Evolutionary conservation across 2,113 vertebrate genomes (phyloP).

Genomic region (human): GRCh38 chr2:158478501-158479000

Average conservation of each 20-base stretch:
- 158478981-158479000: not conserved
- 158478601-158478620: not conserved
- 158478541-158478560: slow-evolving; percentile 5
- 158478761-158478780: not conserved
- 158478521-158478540: not conserved
- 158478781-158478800: not conserved
- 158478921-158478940: not conserved
- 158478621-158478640: slow-evolving; percentile 8
- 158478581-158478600: slow-evolving; percentile 28
- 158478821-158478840: not conserved
- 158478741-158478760: slow-evolving; percentile 41
- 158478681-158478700: slow-evolving; percentile 17
- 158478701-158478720: not conserved
- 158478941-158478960: not conserved
- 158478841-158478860: slow-evolving; percentile 45
- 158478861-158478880: not conserved
- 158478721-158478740: slow-evolving; percentile 36
- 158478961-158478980: not conserved
- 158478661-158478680: not conserved
- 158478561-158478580: slow-evolving; percentile 38
- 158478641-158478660: slow-evolving; percentile 41
- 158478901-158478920: not conserved
- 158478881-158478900: not conserved
- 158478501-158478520: not conserved
- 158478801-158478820: not conserved